Conservation (phyloP, 2,797 vertebrate species). For the Channa striata region DNA sequence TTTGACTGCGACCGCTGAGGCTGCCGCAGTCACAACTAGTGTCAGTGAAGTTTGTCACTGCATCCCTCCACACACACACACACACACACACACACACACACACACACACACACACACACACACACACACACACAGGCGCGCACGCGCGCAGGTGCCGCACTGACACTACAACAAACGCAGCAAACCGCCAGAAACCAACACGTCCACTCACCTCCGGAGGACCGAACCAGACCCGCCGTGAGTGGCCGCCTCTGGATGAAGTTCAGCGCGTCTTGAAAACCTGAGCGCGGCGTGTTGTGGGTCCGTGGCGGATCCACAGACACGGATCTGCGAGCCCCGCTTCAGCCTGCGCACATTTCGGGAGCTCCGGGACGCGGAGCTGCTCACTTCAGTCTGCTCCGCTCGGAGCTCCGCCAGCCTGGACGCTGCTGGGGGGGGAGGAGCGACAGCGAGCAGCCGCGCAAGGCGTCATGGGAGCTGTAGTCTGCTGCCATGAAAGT, state of each 20-base stretch:
- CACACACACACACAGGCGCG: neutral
- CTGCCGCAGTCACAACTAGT: constrained; percentile 57
- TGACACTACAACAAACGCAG: neutral
- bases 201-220: constrained; percentile 65
- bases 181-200: constrained; percentile 1
- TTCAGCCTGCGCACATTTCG: constrained; percentile 60
- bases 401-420: constrained; percentile 52
- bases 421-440: constrained; percentile 57
- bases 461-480: constrained; percentile 74
- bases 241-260: constrained; percentile 37
- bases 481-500: constrained; percentile 60
- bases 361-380: constrained; percentile 47
- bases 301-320: neutral
- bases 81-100: neutral
- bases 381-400: constrained; percentile 52
- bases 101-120: neutral
- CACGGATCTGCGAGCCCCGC: constrained; percentile 19
- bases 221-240: constrained; percentile 55
- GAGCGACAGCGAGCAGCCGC: constrained; percentile 48
- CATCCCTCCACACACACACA: neutral
- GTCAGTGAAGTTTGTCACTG: constrained; percentile 53
- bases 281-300: neutral
- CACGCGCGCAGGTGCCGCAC: no score
- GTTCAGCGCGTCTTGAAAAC: constrained; percentile 17
- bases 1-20: constrained; percentile 31